Evolutionary conservation across 2,113 vertebrate genomes (phyloP).

Genomic region (Passer domesticus): DNA sequence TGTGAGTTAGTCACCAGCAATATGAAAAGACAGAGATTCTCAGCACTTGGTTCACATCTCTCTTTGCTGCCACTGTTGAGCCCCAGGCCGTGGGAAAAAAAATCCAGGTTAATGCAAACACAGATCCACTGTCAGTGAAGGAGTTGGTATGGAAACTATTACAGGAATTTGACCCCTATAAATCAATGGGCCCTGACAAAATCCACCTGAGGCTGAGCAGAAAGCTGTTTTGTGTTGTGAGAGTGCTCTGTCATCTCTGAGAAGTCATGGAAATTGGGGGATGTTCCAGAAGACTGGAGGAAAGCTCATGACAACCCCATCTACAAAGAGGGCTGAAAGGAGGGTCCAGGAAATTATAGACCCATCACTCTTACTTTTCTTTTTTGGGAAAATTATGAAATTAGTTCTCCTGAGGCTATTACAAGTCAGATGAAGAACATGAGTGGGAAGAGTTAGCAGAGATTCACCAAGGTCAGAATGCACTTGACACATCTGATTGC

Average conservation of each 20-base stretch:
- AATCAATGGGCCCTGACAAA: neutral
- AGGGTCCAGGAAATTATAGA: neutral
- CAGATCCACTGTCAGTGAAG: rapidly evolving
- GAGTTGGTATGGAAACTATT: rapidly evolving
- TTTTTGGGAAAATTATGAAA: neutral
- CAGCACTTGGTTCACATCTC: neutral
- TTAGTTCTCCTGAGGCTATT: neutral
- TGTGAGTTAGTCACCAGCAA: neutral
- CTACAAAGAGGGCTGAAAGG: neutral
- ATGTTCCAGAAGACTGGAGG: neutral
- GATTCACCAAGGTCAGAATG: neutral
- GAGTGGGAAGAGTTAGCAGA: neutral
- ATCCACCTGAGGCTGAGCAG: neutral
- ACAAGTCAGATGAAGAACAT: neutral
- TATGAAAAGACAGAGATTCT: neutral
- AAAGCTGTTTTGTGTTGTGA: neutral
- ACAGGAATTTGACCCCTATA: neutral
- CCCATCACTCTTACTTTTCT: neutral
- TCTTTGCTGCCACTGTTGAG: rapidly evolving
- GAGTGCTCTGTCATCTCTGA: neutral
- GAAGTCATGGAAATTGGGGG: rapidly evolving
- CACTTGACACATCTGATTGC: neutral
- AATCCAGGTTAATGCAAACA: neutral
- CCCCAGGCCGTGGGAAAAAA: neutral
- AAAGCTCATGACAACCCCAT: neutral